phyloP scores from a whole-genome alignment of 1,140 invertebrate genomes.

The Eupristina koningsbergeri region DNA sequence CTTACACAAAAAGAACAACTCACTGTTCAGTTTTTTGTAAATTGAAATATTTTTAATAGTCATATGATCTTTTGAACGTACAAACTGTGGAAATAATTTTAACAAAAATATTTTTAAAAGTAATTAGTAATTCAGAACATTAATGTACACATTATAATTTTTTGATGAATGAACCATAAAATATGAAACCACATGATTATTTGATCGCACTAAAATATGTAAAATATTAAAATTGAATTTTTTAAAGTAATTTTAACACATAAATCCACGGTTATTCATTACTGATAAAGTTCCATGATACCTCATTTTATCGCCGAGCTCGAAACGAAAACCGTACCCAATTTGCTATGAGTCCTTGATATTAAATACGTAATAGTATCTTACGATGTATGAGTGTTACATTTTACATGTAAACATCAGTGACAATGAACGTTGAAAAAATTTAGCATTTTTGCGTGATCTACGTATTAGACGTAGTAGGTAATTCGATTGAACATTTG shows the following conservation, averaged over 20 bases:
- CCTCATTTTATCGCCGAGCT: constrained; percentile 24
- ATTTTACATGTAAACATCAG: neutral
- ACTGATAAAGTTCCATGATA: neutral
- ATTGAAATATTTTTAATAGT: too few relatives aligned
- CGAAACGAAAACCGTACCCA: neutral
- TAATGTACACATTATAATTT: neutral
- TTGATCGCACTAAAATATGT: too few relatives aligned
- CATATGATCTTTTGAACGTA: too few relatives aligned
- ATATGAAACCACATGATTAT: too few relatives aligned
- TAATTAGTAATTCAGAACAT: neutral
- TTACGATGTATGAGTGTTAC: neutral
- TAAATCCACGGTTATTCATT: neutral
- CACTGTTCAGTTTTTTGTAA: neutral
- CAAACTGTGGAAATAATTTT: too few relatives aligned
- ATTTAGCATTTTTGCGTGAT: neutral
- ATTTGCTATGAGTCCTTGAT: neutral
- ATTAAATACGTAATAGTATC: neutral
- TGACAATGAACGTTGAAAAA: neutral
- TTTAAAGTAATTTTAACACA: constrained; percentile 28
- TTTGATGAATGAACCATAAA: neutral
- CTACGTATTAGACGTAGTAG: constrained; percentile 4
- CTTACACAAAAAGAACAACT: neutral
- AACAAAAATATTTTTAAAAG: too few relatives aligned
- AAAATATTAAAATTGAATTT: constrained; percentile 15
- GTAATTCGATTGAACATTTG: constrained; percentile 15